Conservation (phyloP, 2,888 invertebrate species). For the Idaea dimidiata region DNA sequence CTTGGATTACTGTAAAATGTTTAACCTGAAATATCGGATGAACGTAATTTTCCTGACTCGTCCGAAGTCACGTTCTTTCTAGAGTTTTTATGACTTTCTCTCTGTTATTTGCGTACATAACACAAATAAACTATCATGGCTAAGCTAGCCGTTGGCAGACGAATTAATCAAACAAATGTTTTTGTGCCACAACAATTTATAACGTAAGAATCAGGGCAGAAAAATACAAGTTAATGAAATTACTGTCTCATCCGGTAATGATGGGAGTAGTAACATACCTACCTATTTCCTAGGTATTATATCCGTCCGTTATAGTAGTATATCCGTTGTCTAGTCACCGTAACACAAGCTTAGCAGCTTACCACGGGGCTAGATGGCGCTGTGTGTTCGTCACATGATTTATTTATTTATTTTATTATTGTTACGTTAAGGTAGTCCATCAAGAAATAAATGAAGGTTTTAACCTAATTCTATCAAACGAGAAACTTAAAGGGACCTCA, state of each 20-base stretch:
- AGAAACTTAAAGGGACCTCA: background rate
- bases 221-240: constrained; percentile 14
- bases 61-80: background rate
- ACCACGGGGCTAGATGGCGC: no score
- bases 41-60: background rate
- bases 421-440: no score
- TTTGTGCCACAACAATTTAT: background rate
- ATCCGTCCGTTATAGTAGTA: no score
- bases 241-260: background rate
- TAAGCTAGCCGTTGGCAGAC: background rate
- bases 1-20: background rate
- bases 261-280: background rate
- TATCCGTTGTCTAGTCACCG: no score
- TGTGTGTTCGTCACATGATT: no score
- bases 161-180: background rate
- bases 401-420: no score
- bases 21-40: background rate
- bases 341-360: no score
- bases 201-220: constrained; percentile 14
- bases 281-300: no score
- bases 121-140: background rate
- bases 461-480: background rate
- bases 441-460: background rate
- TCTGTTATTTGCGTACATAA: background rate
- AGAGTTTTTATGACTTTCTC: background rate